A percentile compares a stretch with the other conserved stretches of the same genome.
phyloP scores from a whole-genome alignment of 2,113 vertebrate species.

The Peromyscus californicus region DNA sequence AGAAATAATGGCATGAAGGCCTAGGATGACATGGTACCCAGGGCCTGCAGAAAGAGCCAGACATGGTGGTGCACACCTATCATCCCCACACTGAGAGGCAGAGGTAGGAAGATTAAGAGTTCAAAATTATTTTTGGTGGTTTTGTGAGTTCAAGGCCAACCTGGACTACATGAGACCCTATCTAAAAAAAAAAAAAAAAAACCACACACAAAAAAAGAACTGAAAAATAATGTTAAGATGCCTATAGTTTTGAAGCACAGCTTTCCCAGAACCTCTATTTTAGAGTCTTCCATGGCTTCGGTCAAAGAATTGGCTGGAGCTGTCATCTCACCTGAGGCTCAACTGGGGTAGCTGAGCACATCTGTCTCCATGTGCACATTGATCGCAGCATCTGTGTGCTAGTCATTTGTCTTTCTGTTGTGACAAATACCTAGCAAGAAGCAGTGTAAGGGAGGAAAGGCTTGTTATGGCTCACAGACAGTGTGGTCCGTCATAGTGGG shows the following conservation, averaged over 20 bases:
- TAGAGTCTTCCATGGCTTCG: not conserved
- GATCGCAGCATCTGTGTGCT: too few species aligned
- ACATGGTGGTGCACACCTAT: not conserved
- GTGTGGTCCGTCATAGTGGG: not conserved
- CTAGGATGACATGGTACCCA: not conserved
- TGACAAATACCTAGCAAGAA: not conserved
- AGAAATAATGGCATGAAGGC: not conserved
- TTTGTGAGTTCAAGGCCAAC: not conserved
- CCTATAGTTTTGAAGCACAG: not conserved
- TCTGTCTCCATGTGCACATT: not conserved
- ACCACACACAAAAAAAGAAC: not conserved
- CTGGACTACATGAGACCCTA: not conserved
- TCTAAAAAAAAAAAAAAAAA: not conserved
- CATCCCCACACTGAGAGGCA: not conserved
- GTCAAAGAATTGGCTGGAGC: not conserved
- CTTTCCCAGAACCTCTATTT: not conserved
- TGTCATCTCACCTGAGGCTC: not conserved
- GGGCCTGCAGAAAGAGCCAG: not conserved
- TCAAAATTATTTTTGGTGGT: not conserved
- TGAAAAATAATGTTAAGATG: too few species aligned
- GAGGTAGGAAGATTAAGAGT: not conserved
- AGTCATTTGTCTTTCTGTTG: not conserved
- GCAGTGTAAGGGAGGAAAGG: not conserved
- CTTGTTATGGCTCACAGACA: not conserved
- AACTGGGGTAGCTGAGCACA: not conserved